These are phyloP conservation scores for Poicephalus meyeri DNA, from an alignment of 2,113 vertebrate species.

Conservation along the genomic window DNA sequence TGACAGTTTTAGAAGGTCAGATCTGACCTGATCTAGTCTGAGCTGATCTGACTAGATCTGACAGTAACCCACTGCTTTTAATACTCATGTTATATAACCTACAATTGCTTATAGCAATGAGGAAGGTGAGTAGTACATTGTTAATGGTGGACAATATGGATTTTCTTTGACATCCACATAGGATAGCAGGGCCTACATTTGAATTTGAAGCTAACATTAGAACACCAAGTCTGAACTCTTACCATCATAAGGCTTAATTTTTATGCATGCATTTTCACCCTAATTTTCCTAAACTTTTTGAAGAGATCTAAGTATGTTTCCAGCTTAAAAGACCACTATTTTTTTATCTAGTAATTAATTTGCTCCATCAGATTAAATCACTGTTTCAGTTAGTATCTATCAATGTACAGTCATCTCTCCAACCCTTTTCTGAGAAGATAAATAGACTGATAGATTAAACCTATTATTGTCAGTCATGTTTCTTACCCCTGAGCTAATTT, in stretches of 20 bases:
- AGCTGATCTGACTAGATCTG: background rate
- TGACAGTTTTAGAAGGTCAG: background rate
- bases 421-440: background rate
- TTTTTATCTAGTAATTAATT: background rate
- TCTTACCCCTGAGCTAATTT: background rate
- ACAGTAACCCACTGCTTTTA: background rate
- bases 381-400: background rate
- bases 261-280: background rate
- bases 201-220: background rate
- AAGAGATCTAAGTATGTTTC: background rate
- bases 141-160: background rate
- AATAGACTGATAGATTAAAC: background rate
- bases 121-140: background rate
- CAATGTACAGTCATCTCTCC: background rate
- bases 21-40: background rate
- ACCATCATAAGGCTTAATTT: background rate
- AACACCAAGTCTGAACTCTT: background rate
- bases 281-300: background rate
- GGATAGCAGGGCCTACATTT: background rate
- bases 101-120: fast-evolving
- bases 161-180: background rate
- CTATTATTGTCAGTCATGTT: background rate
- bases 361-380: background rate
- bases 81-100: background rate
- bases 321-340: background rate